phyloP scores from a whole-genome alignment of 2,888 invertebrate genomes.

The Cantharis rufa region DNA sequence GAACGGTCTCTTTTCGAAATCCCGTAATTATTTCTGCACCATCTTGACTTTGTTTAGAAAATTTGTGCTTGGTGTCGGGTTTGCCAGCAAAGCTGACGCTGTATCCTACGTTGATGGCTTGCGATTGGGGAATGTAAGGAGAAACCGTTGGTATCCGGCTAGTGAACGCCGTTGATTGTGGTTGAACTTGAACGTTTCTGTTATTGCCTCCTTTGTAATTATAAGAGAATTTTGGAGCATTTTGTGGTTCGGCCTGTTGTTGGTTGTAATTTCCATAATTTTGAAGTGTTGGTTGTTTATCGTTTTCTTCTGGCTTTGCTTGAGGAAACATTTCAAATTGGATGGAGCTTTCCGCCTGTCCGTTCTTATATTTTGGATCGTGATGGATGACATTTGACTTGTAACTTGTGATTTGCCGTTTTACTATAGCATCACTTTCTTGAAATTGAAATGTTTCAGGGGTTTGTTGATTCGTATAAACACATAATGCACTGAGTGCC shows the following conservation, averaged over 20 bases:
- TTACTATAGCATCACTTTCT: slow-evolving; percentile 12
- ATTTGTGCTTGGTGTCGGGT: neutral
- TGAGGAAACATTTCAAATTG: slow-evolving; percentile 30
- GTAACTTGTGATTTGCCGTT: slow-evolving; percentile 30
- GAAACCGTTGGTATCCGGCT: neutral
- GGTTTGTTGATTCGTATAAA: slow-evolving; percentile 7
- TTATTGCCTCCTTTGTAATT: neutral
- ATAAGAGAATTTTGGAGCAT: neutral
- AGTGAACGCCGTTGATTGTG: neutral
- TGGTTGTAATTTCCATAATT: neutral
- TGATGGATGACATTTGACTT: slow-evolving; percentile 40
- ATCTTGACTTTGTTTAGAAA: slow-evolving; percentile 13
- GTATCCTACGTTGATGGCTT: slow-evolving; percentile 48
- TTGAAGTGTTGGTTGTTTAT: neutral
- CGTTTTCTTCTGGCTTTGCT: neutral
- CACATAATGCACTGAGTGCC: slow-evolving; percentile 1
- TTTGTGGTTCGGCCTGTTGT: neutral
- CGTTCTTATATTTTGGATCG: slow-evolving; percentile 38
- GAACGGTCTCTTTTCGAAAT: slow-evolving; percentile 38
- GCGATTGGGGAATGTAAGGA: slow-evolving; percentile 21
- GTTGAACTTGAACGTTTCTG: neutral
- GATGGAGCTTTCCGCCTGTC: slow-evolving; percentile 41
- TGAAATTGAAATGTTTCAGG: slow-evolving; percentile 14
- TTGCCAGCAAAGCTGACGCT: slow-evolving; percentile 45
- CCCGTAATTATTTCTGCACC: slow-evolving; percentile 41